Conservation (phyloP, 2,797 vertebrate genomes). For the Aplochiton taeniatus region DNA sequence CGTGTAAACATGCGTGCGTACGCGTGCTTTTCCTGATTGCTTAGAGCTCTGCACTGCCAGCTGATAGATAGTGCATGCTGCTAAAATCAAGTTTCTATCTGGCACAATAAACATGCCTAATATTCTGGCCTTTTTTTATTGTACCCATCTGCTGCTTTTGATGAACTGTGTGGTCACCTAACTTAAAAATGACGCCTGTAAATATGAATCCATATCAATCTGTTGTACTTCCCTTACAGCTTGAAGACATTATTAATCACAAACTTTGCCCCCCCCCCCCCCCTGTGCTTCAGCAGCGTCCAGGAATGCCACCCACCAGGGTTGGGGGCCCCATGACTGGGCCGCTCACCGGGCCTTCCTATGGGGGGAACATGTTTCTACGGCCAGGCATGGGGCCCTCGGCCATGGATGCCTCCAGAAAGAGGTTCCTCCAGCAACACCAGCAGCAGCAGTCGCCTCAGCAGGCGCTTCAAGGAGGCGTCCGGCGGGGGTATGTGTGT, state of each 20-base stretch:
- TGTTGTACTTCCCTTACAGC: neutral
- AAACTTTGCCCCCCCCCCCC: too few species aligned
- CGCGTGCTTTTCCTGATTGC: too few species aligned
- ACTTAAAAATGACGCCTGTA: neutral
- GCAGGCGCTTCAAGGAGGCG: constrained; percentile 80
- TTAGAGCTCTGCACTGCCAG: too few species aligned
- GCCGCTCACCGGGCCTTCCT: constrained; percentile 84
- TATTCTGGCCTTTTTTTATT: constrained; percentile 30
- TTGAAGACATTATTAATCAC: constrained; percentile 3
- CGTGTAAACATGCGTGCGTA: too few species aligned
- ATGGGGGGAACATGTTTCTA: constrained; percentile 81
- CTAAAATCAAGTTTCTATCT: too few species aligned
- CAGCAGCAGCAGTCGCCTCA: constrained; percentile 81
- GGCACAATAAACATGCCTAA: constrained; percentile 21
- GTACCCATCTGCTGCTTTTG: constrained; percentile 41
- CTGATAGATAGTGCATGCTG: too few species aligned
- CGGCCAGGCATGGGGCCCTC: constrained; percentile 87
- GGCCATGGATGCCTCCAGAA: constrained; percentile 89
- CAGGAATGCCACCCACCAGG: constrained; percentile 82
- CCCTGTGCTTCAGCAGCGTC: constrained; percentile 72
- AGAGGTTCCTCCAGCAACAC: constrained; percentile 87
- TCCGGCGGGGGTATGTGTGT: constrained; percentile 87
- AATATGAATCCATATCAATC: neutral
- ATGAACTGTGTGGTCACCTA: neutral
- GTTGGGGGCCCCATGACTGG: constrained; percentile 85